A percentile compares a stretch with the other conserved stretches of the same genome.
Conservation (phyloP, 1,140 invertebrate genomes). For the Ceratosolen fusciceps region DNA sequence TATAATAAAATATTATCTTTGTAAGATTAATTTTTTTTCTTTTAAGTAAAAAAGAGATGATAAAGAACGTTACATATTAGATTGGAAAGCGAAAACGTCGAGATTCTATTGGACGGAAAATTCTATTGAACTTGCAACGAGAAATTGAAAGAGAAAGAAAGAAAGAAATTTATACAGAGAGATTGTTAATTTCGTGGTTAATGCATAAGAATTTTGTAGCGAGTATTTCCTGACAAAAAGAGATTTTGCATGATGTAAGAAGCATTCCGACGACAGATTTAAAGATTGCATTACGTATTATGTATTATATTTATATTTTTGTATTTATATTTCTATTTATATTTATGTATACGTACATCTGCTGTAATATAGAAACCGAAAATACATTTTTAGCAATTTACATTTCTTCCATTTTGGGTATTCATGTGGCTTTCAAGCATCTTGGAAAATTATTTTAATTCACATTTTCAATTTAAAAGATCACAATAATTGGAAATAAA, state of each 20-base stretch:
- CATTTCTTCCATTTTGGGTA: too few relatives aligned
- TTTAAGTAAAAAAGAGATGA: neutral
- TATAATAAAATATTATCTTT: neutral
- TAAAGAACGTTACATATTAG: neutral
- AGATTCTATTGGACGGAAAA: neutral
- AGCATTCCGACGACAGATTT: neutral
- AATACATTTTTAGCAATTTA: too few relatives aligned
- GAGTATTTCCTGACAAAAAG: conserved; percentile 4
- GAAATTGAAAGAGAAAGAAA: neutral
- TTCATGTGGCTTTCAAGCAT: too few relatives aligned
- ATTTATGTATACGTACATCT: too few relatives aligned
- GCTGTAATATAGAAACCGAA: too few relatives aligned
- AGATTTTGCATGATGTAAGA: conserved; percentile 27
- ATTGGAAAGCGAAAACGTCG: neutral
- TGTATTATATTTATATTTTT: too few relatives aligned
- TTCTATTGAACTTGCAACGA: neutral
- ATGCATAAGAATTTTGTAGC: neutral
- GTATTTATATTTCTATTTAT: too few relatives aligned
- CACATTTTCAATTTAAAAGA: too few relatives aligned
- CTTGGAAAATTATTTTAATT: too few relatives aligned
- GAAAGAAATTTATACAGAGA: neutral
- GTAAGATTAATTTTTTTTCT: neutral
- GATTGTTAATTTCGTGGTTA: conserved; percentile 10
- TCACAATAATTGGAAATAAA: too few relatives aligned
- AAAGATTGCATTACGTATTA: too few relatives aligned